phyloP scores from a whole-genome alignment of 2,888 invertebrate genomes.

The Timandra comae region DNA sequence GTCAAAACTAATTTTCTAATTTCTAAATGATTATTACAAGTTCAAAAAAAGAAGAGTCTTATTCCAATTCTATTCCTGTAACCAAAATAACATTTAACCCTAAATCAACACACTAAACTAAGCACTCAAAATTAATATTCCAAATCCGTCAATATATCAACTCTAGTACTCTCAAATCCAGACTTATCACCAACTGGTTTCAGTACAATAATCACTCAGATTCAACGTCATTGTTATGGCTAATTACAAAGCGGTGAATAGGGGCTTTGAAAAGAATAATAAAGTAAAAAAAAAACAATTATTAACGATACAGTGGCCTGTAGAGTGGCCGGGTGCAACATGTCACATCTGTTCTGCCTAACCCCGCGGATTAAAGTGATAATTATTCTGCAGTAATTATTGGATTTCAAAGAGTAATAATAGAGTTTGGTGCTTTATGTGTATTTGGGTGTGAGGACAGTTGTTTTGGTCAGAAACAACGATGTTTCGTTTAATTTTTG shows the following conservation, averaged over 20 bases:
- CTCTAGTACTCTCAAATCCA: slow-evolving; percentile 19
- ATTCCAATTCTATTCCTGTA: too few species aligned
- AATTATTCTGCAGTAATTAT: slow-evolving; percentile 74
- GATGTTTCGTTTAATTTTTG: too few species aligned
- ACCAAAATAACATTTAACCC: too few species aligned
- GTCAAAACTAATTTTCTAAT: too few species aligned
- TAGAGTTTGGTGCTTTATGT: slow-evolving; percentile 2
- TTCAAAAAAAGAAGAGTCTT: too few species aligned
- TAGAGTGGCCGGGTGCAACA: slow-evolving; percentile 66
- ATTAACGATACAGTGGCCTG: slow-evolving; percentile 72
- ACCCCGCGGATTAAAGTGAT: slow-evolving; percentile 69
- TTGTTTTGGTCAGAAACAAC: slow-evolving; percentile 7
- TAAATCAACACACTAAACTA: too few species aligned
- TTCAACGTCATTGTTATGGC: slow-evolving; percentile 61
- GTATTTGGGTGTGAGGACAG: slow-evolving; percentile 8
- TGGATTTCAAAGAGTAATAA: slow-evolving; percentile 44
- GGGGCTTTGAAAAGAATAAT: slow-evolving; percentile 55
- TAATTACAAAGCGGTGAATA: slow-evolving; percentile 71
- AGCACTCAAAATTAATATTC: slow-evolving; percentile 5
- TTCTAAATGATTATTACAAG: too few species aligned
- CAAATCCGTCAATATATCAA: slow-evolving; percentile 15
- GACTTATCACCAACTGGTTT: slow-evolving; percentile 35
- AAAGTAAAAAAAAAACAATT: slow-evolving; percentile 54
- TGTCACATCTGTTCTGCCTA: slow-evolving; percentile 66
- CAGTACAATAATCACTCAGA: slow-evolving; percentile 65